Conservation (phyloP, 2,888 invertebrate genomes). For the Spilosoma lubricipeda region DNA sequence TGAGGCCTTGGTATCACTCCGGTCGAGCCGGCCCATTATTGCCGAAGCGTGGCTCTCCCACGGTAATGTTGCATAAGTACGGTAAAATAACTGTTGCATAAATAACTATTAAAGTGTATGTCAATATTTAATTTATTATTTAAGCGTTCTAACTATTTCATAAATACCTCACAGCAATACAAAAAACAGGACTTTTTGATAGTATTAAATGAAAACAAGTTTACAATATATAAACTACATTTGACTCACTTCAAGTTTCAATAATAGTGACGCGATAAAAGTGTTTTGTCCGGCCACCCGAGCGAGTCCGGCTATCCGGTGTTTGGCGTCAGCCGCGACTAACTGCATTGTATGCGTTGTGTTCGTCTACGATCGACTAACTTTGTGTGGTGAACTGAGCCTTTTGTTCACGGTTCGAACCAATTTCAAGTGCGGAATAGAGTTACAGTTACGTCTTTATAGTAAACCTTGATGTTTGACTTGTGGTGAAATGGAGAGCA, state of each 20-base stretch:
- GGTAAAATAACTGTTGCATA: no score
- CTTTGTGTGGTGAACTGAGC: conserved; percentile 1
- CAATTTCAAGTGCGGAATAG: conserved; percentile 4
- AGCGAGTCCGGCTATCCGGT: conserved; percentile 11
- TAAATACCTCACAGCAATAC: neutral
- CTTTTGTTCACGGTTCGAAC: conserved; percentile 13
- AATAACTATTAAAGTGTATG: neutral
- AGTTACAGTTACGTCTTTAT: neutral
- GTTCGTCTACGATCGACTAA: conserved; percentile 1
- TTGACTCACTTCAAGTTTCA: neutral
- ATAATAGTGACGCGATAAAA: conserved; percentile 16
- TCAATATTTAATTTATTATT: neutral
- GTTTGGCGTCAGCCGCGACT: conserved; percentile 7
- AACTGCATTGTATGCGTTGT: conserved; percentile 7
- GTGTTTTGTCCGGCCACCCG: conserved; percentile 1
- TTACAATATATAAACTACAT: neutral
- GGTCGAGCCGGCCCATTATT: no score
- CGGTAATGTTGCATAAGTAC: no score
- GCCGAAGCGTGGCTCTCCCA: no score
- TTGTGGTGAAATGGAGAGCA: no score
- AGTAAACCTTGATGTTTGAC: no score
- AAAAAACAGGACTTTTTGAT: neutral
- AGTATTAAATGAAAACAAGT: neutral
- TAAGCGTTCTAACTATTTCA: neutral
- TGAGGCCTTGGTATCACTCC: no score